phyloP scores from a whole-genome alignment of 2,888 invertebrate species.

The Acronicta aceris region DNA sequence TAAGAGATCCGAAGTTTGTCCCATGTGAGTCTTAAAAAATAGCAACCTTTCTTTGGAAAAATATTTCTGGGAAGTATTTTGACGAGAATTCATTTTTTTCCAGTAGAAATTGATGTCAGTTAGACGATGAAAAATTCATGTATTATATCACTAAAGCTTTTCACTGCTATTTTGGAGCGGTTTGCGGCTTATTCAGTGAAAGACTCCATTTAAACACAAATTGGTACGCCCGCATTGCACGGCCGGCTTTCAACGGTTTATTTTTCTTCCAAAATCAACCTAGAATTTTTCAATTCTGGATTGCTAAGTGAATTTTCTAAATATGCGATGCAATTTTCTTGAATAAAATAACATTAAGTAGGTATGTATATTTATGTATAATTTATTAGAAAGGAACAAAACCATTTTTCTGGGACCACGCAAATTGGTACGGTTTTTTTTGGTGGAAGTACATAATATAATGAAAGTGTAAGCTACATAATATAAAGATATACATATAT shows the following conservation, averaged over 20 bases:
- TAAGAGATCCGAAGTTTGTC: conserved; percentile 18
- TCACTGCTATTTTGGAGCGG: background rate
- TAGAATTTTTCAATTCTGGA: conserved; percentile 23
- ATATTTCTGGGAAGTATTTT: background rate
- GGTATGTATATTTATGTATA: no score
- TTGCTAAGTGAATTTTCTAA: conserved; percentile 24
- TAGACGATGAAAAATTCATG: background rate
- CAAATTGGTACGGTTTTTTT: no score
- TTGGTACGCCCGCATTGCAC: background rate
- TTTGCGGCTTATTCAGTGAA: background rate
- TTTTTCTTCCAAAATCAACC: background rate
- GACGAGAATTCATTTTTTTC: background rate
- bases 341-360: no score
- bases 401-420: no score
- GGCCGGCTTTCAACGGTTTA: conserved; percentile 2
- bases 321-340: conserved; percentile 8
- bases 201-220: conserved; percentile 6
- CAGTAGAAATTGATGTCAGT: background rate
- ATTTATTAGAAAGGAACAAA: no score
- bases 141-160: background rate
- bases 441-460: no score
- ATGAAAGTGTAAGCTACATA: no score
- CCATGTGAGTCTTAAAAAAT: conserved; percentile 22
- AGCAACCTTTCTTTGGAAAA: background rate
- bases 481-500: no score